These are phyloP conservation scores for Rhinoptilus africanus DNA, from an alignment of 2,113 vertebrate species.

Conservation along the genomic window DNA sequence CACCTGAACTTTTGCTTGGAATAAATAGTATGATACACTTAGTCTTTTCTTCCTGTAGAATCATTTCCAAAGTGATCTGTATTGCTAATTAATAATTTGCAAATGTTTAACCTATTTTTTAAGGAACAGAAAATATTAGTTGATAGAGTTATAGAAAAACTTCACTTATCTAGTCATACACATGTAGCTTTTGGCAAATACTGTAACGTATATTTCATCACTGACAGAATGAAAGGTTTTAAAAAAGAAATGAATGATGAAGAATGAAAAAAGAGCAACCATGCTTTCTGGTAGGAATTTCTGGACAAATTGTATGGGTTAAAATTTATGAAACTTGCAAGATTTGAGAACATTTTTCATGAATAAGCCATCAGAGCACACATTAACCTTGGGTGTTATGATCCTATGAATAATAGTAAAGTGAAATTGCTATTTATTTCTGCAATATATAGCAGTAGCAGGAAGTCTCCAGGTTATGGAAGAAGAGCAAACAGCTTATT, in stretches of 20 bases:
- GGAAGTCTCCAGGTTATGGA: neutral
- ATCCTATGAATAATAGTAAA: neutral
- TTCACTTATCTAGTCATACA: neutral
- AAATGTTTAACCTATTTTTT: neutral
- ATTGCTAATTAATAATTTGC: neutral
- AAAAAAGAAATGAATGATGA: neutral
- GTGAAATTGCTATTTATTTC: neutral
- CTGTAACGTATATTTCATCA: neutral
- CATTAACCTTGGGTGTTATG: neutral
- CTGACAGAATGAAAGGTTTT: neutral
- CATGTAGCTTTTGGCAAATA: neutral
- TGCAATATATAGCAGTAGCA: neutral
- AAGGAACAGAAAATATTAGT: neutral
- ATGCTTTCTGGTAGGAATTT: neutral
- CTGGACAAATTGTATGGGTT: neutral
- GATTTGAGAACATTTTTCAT: neutral
- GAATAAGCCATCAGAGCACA: neutral
- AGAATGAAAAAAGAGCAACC: neutral
- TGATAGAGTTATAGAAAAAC: neutral
- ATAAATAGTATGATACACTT: neutral
- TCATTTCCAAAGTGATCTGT: neutral
- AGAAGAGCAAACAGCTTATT: neutral
- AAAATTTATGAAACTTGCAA: conserved; percentile 10
- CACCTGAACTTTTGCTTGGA: neutral
- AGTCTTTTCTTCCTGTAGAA: neutral